phyloP scores from a whole-genome alignment of 2,888 invertebrate species.

The Amorpha juglandis region DNA sequence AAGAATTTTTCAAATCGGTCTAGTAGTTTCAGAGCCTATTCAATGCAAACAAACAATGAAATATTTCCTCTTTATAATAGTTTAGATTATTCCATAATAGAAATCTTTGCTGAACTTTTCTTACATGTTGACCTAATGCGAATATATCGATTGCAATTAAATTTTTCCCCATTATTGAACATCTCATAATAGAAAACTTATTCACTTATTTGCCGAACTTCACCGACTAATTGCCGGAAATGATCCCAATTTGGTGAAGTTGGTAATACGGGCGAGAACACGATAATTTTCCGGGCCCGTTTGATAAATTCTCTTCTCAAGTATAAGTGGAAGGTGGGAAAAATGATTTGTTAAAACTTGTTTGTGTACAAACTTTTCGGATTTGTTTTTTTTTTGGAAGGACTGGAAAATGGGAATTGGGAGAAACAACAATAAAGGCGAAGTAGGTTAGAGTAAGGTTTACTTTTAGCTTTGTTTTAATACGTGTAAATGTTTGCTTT shows the following conservation, averaged over 20 bases:
- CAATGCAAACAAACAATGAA: too few species aligned
- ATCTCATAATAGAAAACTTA: constrained; percentile 1
- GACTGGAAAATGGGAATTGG: not conserved
- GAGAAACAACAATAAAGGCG: not conserved
- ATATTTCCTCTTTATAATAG: too few species aligned
- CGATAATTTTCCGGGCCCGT: not conserved
- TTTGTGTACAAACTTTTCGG: not conserved
- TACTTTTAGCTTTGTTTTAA: too few species aligned
- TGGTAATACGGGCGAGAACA: constrained; percentile 6
- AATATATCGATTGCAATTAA: not conserved
- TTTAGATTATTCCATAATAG: too few species aligned
- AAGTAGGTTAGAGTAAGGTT: too few species aligned
- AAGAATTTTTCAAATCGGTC: too few species aligned
- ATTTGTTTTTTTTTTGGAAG: not conserved
- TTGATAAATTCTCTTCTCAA: constrained; percentile 11
- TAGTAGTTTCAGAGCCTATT: too few species aligned
- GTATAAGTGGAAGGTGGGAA: not conserved
- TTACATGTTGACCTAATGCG: too few species aligned
- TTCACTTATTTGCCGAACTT: constrained; percentile 5
- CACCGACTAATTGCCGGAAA: constrained; percentile 11
- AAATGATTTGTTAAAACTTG: not conserved
- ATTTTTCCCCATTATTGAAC: not conserved
- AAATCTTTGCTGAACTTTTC: too few species aligned
- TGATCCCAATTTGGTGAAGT: not conserved
- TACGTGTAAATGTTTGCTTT: too few species aligned